Conservation (phyloP, 2,113 vertebrate genomes). For the Festucalex cinctus region DNA sequence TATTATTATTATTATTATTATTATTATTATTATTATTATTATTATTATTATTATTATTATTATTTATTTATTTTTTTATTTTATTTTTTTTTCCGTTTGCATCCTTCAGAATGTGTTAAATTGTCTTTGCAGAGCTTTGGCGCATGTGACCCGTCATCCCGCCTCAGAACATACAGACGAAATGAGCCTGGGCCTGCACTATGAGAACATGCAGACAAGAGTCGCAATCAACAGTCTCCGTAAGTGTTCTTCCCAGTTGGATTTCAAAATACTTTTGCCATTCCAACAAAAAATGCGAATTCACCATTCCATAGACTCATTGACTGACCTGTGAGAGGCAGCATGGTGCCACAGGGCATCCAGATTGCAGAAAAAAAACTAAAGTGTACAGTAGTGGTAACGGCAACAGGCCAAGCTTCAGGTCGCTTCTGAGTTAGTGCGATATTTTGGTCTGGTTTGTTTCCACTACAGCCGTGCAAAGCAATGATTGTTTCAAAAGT, state of each 20-base stretch:
- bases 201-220: slow-evolving; percentile 87
- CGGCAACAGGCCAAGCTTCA: no score
- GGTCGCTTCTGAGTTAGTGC: background rate
- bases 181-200: slow-evolving; percentile 85
- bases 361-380: background rate
- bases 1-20: no score
- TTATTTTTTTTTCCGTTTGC: background rate
- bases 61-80: no score
- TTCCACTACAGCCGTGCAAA: slow-evolving; percentile 28
- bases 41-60: no score
- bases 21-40: no score
- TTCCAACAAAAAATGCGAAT: no score
- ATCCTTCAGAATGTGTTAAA: background rate
- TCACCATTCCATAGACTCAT: no score
- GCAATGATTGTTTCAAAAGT: background rate
- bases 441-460: slow-evolving; percentile 9
- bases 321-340: background rate
- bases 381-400: background rate
- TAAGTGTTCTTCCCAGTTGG: no score
- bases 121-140: slow-evolving; percentile 83
- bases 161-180: slow-evolving; percentile 84
- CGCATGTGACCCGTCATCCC: slow-evolving; percentile 91
- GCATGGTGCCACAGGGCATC: background rate
- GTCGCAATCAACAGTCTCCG: slow-evolving; percentile 83
- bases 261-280: no score